Conservation (phyloP, 1,140 invertebrate genomes). For the Camponotus pennsylvanicus region DNA sequence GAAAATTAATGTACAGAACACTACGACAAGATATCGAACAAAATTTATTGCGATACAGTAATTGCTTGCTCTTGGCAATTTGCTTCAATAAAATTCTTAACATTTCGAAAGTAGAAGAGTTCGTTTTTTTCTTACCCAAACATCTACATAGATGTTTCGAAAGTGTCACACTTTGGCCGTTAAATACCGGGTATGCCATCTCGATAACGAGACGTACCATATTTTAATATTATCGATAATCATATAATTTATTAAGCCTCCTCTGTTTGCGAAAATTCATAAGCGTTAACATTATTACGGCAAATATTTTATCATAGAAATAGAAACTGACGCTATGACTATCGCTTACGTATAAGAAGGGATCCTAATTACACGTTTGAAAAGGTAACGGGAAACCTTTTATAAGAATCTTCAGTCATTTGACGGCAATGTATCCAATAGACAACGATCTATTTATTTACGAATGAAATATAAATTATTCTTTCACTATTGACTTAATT, state of each 20-base stretch:
- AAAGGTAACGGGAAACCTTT: slow-evolving; percentile 10
- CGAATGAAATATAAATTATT: not conserved
- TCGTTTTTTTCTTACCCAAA: not conserved
- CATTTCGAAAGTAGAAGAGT: not conserved
- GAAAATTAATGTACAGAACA: not conserved
- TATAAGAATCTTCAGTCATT: not conserved
- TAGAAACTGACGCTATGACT: slow-evolving; percentile 4
- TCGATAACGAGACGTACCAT: slow-evolving; percentile 25
- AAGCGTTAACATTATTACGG: not conserved
- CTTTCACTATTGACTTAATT: not conserved
- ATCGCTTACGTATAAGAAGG: not conserved
- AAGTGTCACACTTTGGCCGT: slow-evolving; percentile 63
- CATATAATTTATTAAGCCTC: not conserved
- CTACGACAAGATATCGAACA: not conserved
- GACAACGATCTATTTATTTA: not conserved
- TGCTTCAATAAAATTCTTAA: slow-evolving; percentile 28
- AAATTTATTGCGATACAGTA: not conserved
- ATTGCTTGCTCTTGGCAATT: not conserved
- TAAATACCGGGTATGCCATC: slow-evolving; percentile 38
- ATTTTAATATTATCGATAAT: slow-evolving; percentile 38
- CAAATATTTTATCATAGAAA: not conserved
- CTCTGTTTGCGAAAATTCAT: not conserved
- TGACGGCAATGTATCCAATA: not conserved
- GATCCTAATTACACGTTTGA: not conserved
- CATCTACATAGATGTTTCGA: slow-evolving; percentile 39